Base-by-base conservation (phyloP, 2,888 invertebrate species). In the Mythimna impura region DNA sequence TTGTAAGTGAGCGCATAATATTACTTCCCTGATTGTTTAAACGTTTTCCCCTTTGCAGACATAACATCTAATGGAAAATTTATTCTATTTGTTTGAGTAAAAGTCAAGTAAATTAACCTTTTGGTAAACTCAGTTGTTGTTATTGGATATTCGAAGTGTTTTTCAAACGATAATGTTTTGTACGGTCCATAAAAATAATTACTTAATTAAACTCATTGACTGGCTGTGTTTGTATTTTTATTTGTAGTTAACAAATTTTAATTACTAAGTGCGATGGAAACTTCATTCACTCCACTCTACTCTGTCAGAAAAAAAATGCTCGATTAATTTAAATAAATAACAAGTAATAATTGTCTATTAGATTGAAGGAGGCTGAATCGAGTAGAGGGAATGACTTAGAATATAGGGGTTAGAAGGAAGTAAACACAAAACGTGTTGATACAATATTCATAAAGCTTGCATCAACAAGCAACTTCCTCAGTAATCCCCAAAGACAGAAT, bases 11-110 rank as follows among this genome's bases (percentile, higher is more conserved):
- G 87, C 85, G 84, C 86, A 91, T 91, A 71, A 77, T 71, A 91
- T 91, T 92, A 88, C 90, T 88, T 90, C 88, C 88, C 88, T 90
- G 90, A 92, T 92, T 92, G 91, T 92, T 91, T 91, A 90, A 92
- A 87, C 86, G 86, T 81, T 88, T 86, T 86, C 89, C 90, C 90
- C 86, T 79, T 88, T 83, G 73, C 80, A 77, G 78, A 73, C 67
- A 63, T 70, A 75, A 82, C 61, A 55, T 69, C 68, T 78, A 80
- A 85, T 84, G 79, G 71, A 75, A 78, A 83, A 79, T 84, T 82
- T 81, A 82, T 84, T 80, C 85, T 72, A 80, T 85, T 77, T 66
- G 76, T 34, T 75, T 75, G 30, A 20, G 61, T 55, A 71, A 75
- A 66, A 17, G 36, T 9, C 73, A 78, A 71, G 66, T 75, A 68